Base-by-base conservation (phyloP, 64 coral and sea anemone genomes). In the Orbicella faveolata region DNA sequence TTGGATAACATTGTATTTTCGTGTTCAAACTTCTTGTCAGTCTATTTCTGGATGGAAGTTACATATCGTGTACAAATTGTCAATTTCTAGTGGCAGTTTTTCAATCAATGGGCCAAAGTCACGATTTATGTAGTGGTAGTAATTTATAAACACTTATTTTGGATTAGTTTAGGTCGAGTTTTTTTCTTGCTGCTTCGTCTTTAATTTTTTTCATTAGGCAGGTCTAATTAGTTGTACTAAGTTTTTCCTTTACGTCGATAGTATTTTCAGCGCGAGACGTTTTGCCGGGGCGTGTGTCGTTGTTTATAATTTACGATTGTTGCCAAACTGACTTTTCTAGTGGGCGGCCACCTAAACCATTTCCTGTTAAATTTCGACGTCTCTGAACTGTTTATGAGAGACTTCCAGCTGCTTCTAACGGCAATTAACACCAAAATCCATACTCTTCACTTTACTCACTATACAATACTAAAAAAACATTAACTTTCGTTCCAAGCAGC, bases 251-350 rank as follows among this genome's bases (percentile, higher is more conserved):
- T 18, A 39, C 21, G 17, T 53, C 75, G 12, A 9, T 82, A 26
- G 34, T 6, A 16, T 17, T 33, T 79, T 80, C 6, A 26, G 3
- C 13, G 3, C 2, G 25, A 18, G 33, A 61, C 79, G 26, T 81
- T 17, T 1, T 23, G 54, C 52, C 55, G 39, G 64, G 82, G 64
- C 64, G 81, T 85, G 82, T 85, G 79, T 85, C 21, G 14, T 73
- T 72, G 82, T 85, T 85, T 85, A 85, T 85, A 53, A 65, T 83
- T 68, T 65, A 53, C 37, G 64, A 68, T 61, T 68, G 61, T 68
- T 69, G 17, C 64, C 63, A 72, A 64, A 52, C 7, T 14, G 14
- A 44, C 36, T 66, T 63, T 63, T 48, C 2, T 52, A n/a, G 21
- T 51, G 35, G 64, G 61, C 61, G 80, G 63, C 61, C 39, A 36